Conservation (phyloP, 2,797 vertebrate species). For the Etheostoma nigrum region DNA sequence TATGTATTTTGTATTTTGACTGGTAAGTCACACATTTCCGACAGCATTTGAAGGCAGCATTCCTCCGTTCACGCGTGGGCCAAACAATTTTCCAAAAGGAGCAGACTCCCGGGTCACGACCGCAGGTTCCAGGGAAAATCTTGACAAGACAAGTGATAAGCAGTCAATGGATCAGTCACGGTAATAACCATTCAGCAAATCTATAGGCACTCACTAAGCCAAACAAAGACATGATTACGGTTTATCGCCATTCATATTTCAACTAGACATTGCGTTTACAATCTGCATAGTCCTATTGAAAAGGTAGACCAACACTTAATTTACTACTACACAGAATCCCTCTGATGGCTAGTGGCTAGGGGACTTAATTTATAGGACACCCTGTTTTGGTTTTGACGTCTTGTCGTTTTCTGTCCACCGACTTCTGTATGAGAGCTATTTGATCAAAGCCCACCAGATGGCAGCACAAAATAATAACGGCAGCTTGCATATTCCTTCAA, state of each 20-base stretch:
- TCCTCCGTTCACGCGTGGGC: constrained; percentile 35
- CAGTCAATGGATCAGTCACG: constrained; percentile 11
- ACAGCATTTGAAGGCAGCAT: constrained; percentile 49
- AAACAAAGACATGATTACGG: not conserved
- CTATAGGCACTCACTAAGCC: not conserved
- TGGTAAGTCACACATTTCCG: constrained; percentile 5
- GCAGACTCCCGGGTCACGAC: constrained; percentile 31
- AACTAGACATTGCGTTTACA: not conserved
- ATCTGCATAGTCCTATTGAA: not conserved
- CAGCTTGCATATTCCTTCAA: constrained; percentile 1
- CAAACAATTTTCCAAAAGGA: constrained; percentile 36
- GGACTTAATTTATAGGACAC: not conserved
- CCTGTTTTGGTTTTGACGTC: not conserved
- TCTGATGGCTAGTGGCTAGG: not conserved
- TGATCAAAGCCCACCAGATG: constrained; percentile 68
- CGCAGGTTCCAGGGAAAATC: constrained; percentile 32
- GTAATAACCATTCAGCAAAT: constrained; percentile 7
- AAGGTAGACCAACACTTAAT: not conserved
- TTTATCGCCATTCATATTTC: not conserved
- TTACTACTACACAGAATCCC: not conserved
- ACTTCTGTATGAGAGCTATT: not conserved
- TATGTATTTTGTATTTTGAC: not conserved
- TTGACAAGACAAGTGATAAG: constrained; percentile 14
- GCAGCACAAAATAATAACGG: constrained; percentile 67
- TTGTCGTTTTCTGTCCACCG: not conserved